Conservation (phyloP, 2,888 invertebrate genomes). For the Nudaria mundana region DNA sequence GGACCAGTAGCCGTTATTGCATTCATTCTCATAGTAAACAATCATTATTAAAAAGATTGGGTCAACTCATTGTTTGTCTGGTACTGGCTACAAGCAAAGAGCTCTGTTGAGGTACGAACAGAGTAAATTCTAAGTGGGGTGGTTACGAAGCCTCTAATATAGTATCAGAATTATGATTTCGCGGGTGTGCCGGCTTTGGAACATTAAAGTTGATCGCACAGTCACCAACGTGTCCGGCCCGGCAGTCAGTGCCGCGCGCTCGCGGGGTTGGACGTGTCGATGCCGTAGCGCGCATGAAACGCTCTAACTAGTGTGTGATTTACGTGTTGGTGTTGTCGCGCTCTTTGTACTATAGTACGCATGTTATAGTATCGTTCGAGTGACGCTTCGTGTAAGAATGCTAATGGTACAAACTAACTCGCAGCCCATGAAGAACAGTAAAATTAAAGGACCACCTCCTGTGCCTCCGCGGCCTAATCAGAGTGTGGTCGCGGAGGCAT, state of each 20-base stretch:
- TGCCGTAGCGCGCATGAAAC: constrained; percentile 45
- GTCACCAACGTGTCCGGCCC: constrained; percentile 3
- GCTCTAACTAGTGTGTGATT: constrained; percentile 58
- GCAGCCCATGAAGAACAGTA: constrained; percentile 76
- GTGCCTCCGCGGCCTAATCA: constrained; percentile 91
- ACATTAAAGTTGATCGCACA: constrained; percentile 25
- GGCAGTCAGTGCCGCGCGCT: constrained; percentile 62
- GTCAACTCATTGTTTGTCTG: constrained; percentile 54
- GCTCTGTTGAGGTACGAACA: constrained; percentile 25
- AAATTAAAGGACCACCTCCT: constrained; percentile 86
- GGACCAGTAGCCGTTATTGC: constrained; percentile 43
- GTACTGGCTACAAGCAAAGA: constrained; percentile 26
- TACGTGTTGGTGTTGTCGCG: constrained; percentile 60
- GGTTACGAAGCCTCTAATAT: constrained; percentile 16
- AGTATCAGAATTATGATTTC: constrained; percentile 18
- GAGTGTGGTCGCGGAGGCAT: constrained; percentile 86
- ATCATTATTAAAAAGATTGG: constrained; percentile 55
- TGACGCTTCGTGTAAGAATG: constrained; percentile 68
- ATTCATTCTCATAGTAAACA: constrained; percentile 63
- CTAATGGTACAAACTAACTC: constrained; percentile 81
- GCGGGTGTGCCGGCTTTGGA: constrained; percentile 17
- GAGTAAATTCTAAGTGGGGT: constrained; percentile 22
- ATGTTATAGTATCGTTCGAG: constrained; percentile 75
- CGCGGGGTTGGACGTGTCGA: constrained; percentile 56
- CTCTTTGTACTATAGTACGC: constrained; percentile 74